Base-by-base conservation (phyloP, 1,140 invertebrate species). In the Myzus persicae region DNA sequence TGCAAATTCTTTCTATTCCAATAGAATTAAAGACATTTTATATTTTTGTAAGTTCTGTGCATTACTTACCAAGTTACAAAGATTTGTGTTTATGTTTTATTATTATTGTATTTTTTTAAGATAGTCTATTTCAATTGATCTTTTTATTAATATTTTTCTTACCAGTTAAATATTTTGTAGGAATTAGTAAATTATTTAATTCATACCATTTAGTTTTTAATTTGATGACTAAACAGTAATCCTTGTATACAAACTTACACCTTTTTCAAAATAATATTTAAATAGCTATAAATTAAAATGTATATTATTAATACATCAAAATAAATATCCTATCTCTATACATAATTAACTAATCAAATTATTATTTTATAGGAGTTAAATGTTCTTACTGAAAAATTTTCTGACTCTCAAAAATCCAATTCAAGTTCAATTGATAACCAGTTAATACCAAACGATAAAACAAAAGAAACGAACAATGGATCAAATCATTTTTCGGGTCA, bases 351-450 rank as follows among this genome's bases (percentile, higher is more conserved):
- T 51, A 22, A 51, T 82, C 6, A 82, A 38, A 38, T 38, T 24
- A 38, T 24, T 82, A 22, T 38, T 82, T 91, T 8, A 40, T n/a
- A 93, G 91, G 91, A 93, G 26, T 67, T 93, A 38, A 93, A 93
- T 93, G 38, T 84, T 93, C 81, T 85, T 38, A 85, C 67, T 40
- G 91, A 93, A 85, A 93, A 93, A 42, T 42, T 31, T 76, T 84
- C 76, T 42, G 46, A 93, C 54, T 46, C 24, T 24, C 46, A 93
- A 54, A 93, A 93, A 24, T 51, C 24, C 6, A 93, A 93, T 40
- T 24, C n/a, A 51, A 82, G 40, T 85, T 40, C 81, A 54, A 84
- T 18, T 51, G 36, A 84, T 84, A n/a, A 92, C 8, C 36, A 82
- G 26, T 36, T 38, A 38, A 46, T 40, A 54, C 9, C 31, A 82